phyloP scores from a whole-genome alignment of 2,113 vertebrate genomes.

The Struthio camelus region DNA sequence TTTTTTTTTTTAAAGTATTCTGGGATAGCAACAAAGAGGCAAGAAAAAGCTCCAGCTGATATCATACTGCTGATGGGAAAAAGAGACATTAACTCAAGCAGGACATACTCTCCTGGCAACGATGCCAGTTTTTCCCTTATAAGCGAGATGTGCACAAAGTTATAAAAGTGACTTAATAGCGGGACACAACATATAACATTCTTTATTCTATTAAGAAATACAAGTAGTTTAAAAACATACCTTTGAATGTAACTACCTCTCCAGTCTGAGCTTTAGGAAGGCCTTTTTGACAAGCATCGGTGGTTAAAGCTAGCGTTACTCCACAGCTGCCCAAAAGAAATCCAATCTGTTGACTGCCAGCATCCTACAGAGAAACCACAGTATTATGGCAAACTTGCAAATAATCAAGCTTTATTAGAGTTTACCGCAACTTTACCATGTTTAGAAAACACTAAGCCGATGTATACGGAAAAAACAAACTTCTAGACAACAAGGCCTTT shows the following conservation, averaged over 20 bases:
- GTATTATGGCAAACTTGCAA: background rate
- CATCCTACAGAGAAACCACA: slow-evolving; percentile 79
- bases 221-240: slow-evolving; percentile 62
- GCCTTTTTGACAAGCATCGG: slow-evolving; percentile 96
- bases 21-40: background rate
- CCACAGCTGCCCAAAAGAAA: slow-evolving; percentile 96
- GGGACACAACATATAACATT: background rate
- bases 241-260: slow-evolving; percentile 94
- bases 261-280: slow-evolving; percentile 95
- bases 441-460: background rate
- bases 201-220: background rate
- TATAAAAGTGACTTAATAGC: background rate
- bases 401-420: background rate
- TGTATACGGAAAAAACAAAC: background rate
- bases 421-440: background rate
- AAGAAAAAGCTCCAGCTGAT: background rate
- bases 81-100: background rate
- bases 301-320: slow-evolving; percentile 91
- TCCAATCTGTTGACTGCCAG: slow-evolving; percentile 94
- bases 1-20: background rate
- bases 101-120: background rate
- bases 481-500: background rate
- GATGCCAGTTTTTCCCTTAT: background rate
- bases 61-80: background rate
- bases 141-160: background rate